Evolutionary conservation across 2,888 invertebrate genomes (phyloP).

Genomic region (Drosophila percnosoma): DNA sequence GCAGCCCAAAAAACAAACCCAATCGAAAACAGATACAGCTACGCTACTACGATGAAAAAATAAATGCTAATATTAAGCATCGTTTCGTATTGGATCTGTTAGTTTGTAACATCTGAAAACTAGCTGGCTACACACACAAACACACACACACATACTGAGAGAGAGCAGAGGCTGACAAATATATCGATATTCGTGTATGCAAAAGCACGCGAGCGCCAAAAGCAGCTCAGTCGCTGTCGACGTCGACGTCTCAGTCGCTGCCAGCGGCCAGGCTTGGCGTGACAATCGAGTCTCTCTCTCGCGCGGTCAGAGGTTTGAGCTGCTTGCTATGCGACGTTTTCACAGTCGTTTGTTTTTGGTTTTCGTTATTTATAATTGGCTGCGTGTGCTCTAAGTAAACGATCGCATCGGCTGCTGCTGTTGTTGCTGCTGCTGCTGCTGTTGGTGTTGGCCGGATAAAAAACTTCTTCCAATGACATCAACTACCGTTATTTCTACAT

Average conservation of each 20-base stretch:
- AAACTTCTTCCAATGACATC: conserved; percentile 37
- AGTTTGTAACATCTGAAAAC: conserved; percentile 55
- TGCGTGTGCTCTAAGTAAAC: conserved; percentile 48
- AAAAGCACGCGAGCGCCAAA: conserved; percentile 34
- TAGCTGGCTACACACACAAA: conserved; percentile 27
- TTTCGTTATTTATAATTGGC: conserved; percentile 40
- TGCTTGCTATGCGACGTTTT: conserved; percentile 47
- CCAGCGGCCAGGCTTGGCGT: conserved; percentile 20
- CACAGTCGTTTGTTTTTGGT: conserved; percentile 34
- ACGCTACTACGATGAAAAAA: conserved; percentile 27
- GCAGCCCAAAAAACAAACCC: conserved; percentile 41
- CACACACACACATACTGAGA: background rate
- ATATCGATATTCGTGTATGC: conserved; percentile 30
- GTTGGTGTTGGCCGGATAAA: conserved; percentile 24
- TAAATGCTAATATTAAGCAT: conserved; percentile 36
- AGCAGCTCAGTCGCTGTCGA: conserved; percentile 18
- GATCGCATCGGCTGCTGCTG: conserved; percentile 28
- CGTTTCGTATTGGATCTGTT: conserved; percentile 49
- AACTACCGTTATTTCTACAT: conserved; percentile 45
- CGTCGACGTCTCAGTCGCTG: conserved; percentile 12
- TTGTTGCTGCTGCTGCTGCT: conserved; percentile 1
- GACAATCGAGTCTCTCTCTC: conserved; percentile 10
- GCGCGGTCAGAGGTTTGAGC: conserved; percentile 66
- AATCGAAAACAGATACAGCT: conserved; percentile 58
- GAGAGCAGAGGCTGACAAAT: conserved; percentile 8